Percentiles rank a stretch among this genome's conserved stretches.
phyloP scores from a whole-genome alignment of 2,113 vertebrate species.

The Callocephalon fimbriatum region DNA sequence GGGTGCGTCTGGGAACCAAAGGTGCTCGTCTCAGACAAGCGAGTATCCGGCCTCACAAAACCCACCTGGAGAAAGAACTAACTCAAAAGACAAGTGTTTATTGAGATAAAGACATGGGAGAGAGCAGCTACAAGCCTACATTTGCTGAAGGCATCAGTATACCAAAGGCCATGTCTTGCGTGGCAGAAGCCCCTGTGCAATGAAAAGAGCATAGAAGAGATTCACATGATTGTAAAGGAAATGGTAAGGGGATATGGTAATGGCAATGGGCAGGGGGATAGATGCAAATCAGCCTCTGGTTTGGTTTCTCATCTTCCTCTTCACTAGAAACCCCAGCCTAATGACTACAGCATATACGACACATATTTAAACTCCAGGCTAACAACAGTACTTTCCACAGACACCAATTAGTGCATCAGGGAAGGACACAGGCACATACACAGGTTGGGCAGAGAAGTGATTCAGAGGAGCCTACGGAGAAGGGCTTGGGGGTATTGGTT shows the following conservation, averaged over 20 bases:
- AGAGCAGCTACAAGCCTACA: neutral
- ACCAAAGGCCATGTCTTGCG: neutral
- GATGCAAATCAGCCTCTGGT: neutral
- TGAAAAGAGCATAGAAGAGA: neutral
- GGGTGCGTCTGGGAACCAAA: fast-evolving
- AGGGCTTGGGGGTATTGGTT: neutral
- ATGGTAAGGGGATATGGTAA: neutral
- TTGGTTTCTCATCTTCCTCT: neutral
- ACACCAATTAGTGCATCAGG: neutral
- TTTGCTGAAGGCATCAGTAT: neutral
- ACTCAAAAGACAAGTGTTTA: neutral
- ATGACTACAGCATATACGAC: neutral
- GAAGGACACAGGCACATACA: neutral
- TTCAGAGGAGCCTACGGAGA: neutral
- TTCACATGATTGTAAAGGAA: neutral
- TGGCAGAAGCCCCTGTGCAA: neutral
- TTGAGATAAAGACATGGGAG: neutral
- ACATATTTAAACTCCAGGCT: neutral
- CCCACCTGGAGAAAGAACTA: neutral
- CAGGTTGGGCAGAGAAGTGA: neutral
- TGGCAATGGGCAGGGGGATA: neutral
- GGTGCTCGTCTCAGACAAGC: neutral
- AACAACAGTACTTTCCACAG: neutral
- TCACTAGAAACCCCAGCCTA: neutral
- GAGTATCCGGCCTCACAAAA: neutral